These are phyloP conservation scores for Triplophysa tibetana DNA, from an alignment of 2,113 vertebrate species.

Conservation along the genomic window DNA sequence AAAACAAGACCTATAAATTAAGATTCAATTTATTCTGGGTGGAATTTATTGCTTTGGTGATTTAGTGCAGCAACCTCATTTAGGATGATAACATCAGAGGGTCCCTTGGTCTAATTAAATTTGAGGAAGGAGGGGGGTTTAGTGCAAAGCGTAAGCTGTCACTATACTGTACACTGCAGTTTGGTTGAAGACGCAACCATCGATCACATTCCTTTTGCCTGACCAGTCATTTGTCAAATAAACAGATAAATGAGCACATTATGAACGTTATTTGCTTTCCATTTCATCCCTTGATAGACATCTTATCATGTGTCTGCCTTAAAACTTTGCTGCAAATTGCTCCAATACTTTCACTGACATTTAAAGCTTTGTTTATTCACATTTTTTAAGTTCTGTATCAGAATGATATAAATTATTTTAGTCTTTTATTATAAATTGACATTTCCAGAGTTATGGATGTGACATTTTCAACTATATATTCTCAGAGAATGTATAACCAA, in stretches of 20 bases:
- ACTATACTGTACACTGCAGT: neutral
- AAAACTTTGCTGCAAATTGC: neutral
- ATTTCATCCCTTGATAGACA: too few relatives aligned
- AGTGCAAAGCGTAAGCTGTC: constrained; percentile 51
- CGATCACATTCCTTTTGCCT: constrained; percentile 3
- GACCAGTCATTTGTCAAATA: neutral
- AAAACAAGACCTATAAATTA: constrained; percentile 55
- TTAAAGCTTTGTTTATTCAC: neutral
- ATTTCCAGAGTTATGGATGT: too few relatives aligned
- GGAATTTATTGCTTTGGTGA: constrained; percentile 48
- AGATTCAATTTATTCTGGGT: constrained; percentile 48
- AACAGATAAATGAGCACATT: neutral
- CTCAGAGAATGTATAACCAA: too few relatives aligned
- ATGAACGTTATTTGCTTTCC: neutral
- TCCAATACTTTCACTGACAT: neutral
- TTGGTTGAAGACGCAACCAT: constrained; percentile 21
- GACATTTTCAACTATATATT: too few relatives aligned
- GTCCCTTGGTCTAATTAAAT: constrained; percentile 54
- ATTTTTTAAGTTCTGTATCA: too few relatives aligned
- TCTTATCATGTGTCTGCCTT: neutral
- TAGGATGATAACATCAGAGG: constrained; percentile 53
- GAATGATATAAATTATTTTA: too few relatives aligned
- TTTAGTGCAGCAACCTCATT: constrained; percentile 50
- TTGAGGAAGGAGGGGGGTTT: constrained; percentile 42
- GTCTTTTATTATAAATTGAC: too few relatives aligned